phyloP scores from a whole-genome alignment of 2,888 invertebrate genomes.

The Cyrtodaria siliqua region DNA sequence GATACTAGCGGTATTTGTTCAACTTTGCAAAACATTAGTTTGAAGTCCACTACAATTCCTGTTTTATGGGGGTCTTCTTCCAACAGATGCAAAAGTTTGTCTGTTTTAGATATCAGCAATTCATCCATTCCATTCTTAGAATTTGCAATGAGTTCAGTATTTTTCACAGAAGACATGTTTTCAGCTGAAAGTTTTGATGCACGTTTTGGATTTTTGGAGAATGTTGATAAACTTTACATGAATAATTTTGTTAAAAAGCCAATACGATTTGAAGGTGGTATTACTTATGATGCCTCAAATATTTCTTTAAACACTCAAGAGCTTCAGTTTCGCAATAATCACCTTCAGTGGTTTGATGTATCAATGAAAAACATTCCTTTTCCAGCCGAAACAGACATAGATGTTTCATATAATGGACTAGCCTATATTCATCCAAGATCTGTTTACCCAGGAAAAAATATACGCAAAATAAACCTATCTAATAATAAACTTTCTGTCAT shows the following conservation, averaged over 20 bases:
- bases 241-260: neutral
- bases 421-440: neutral
- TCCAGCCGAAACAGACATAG: constrained; percentile 2
- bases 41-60: too few species aligned
- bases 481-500: constrained; percentile 1
- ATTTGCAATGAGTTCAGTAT: too few species aligned
- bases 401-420: neutral
- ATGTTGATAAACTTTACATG: neutral
- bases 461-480: neutral
- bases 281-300: neutral
- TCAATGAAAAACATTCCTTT: constrained; percentile 6
- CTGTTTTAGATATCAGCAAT: too few species aligned
- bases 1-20: too few species aligned
- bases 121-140: too few species aligned
- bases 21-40: too few species aligned
- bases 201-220: neutral
- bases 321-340: neutral
- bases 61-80: too few species aligned
- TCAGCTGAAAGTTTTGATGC: too few species aligned
- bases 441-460: neutral
- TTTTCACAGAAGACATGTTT: too few species aligned
- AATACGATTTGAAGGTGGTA: neutral
- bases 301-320: neutral
- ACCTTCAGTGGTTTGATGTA: neutral
- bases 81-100: too few species aligned